These are phyloP conservation scores for Sinonovacula constricta DNA, from an alignment of 1,140 invertebrate species.

Conservation along the genomic window DNA sequence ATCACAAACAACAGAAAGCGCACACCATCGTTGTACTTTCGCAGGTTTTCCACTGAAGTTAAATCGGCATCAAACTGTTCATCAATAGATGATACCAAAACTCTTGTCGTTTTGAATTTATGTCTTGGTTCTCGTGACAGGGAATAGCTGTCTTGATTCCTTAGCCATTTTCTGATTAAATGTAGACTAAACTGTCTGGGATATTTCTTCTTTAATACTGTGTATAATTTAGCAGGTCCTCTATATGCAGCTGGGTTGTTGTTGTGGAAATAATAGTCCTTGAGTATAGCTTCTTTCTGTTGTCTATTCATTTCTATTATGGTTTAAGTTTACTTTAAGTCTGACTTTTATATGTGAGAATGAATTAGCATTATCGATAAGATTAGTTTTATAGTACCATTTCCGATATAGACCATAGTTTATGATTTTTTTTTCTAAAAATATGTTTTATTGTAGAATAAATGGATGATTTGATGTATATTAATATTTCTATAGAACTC, in stretches of 20 bases:
- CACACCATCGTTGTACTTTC: neutral
- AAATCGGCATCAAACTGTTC: neutral
- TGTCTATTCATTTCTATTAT: too few species aligned
- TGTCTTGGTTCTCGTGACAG: neutral
- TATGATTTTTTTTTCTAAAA: too few species aligned
- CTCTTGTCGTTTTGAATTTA: neutral
- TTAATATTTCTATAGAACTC: too few species aligned
- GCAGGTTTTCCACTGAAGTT: neutral
- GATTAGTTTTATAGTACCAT: too few species aligned
- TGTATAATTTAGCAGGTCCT: neutral
- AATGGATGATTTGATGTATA: too few species aligned
- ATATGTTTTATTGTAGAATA: too few species aligned
- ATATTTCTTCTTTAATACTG: neutral
- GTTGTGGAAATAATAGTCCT: neutral
- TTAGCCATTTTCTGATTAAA: neutral
- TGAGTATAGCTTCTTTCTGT: too few species aligned
- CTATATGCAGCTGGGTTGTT: neutral
- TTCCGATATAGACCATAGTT: too few species aligned
- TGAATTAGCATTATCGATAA: too few species aligned
- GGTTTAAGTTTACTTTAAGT: too few species aligned
- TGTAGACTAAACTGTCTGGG: neutral
- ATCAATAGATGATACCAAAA: neutral
- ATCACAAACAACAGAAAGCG: neutral
- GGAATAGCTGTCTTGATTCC: neutral
- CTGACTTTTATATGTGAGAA: too few species aligned